Conservation (phyloP, 2,113 vertebrate genomes). For the Catharus minimus region DNA sequence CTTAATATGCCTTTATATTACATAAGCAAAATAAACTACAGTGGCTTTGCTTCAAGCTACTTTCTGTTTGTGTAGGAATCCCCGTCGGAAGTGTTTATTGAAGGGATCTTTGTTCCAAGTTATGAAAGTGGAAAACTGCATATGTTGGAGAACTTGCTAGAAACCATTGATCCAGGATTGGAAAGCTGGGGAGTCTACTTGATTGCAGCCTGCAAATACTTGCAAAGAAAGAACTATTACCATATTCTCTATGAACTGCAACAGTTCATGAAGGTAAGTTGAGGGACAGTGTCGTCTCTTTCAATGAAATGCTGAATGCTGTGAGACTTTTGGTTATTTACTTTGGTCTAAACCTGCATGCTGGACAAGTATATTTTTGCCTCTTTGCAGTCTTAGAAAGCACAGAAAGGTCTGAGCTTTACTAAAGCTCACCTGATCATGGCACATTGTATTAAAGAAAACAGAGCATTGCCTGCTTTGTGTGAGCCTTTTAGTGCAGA, state of each 20-base stretch:
- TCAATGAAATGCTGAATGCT: background rate
- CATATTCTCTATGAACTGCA: slow-evolving; percentile 95
- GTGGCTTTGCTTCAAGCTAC: background rate
- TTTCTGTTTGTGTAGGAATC: slow-evolving; percentile 79
- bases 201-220: slow-evolving; percentile 91
- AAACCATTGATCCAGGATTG: slow-evolving; percentile 86
- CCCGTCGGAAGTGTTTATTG: slow-evolving; percentile 91
- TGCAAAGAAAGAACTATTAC: slow-evolving; percentile 88
- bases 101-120: slow-evolving; percentile 89
- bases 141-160: slow-evolving; percentile 85
- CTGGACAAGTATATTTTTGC: background rate
- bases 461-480: background rate
- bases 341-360: background rate
- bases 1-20: background rate
- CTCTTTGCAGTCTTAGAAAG: background rate
- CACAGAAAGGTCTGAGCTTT: background rate
- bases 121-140: slow-evolving; percentile 87
- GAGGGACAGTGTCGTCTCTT: background rate
- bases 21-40: background rate
- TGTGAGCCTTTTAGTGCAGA: background rate
- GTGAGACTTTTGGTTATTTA: background rate
- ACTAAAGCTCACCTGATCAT: background rate
- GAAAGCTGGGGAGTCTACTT: slow-evolving; percentile 89
- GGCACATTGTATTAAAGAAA: background rate
- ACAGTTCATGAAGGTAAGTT: slow-evolving; percentile 93